phyloP scores from a whole-genome alignment of 2,888 invertebrate genomes.

The Trissoscelio sp. region DNA sequence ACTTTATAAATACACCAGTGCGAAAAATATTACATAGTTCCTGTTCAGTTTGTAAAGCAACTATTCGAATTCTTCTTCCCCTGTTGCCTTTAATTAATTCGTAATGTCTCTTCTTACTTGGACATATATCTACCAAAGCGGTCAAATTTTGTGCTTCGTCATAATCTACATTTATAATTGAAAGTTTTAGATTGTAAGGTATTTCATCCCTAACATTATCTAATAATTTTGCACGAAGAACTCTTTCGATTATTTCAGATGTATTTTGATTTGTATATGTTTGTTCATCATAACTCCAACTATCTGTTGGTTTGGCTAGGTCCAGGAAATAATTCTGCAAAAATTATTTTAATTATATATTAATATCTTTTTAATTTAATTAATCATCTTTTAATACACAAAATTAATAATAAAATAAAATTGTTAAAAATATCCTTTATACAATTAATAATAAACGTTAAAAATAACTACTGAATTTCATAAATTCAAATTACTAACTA shows the following conservation, averaged over 20 bases:
- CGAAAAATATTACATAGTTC: constrained; percentile 76
- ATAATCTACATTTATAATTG: constrained; percentile 88
- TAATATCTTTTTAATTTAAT: not conserved
- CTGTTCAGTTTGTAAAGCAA: constrained; percentile 82
- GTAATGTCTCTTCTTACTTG: constrained; percentile 87
- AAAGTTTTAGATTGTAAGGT: constrained; percentile 90
- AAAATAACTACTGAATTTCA: too few relatives aligned
- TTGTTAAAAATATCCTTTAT: too few relatives aligned
- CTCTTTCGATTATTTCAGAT: constrained; percentile 88
- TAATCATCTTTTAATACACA: too few relatives aligned
- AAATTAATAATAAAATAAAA: not conserved
- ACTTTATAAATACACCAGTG: constrained; percentile 67
- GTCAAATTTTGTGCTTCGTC: constrained; percentile 85
- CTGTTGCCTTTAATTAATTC: constrained; percentile 88
- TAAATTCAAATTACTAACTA: not conserved
- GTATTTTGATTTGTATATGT: constrained; percentile 90
- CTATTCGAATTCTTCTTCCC: constrained; percentile 89
- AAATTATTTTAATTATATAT: constrained; percentile 3
- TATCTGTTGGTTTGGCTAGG: constrained; percentile 86
- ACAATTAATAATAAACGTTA: too few relatives aligned
- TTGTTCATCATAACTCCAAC: constrained; percentile 88
- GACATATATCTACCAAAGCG: constrained; percentile 86
- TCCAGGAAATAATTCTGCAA: constrained; percentile 88
- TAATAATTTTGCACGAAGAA: constrained; percentile 92
- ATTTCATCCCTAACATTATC: constrained; percentile 93